Percentiles rank a stretch among this genome's conserved stretches.
phyloP scores from a whole-genome alignment of 2,888 invertebrate genomes.

The Fragum fragum region DNA sequence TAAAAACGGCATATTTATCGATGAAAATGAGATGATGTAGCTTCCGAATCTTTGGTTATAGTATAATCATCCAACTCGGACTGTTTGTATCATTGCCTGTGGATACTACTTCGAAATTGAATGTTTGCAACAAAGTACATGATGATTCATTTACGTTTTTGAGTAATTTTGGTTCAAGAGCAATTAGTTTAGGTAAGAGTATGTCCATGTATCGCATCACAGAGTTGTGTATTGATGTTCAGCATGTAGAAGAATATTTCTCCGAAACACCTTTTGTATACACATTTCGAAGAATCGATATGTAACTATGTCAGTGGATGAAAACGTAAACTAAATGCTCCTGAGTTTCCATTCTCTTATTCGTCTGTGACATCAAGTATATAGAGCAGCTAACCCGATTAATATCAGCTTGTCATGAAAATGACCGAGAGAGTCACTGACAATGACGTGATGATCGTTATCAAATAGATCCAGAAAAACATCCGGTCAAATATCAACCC shows the following conservation, averaged over 20 bases:
- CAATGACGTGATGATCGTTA: constrained; percentile 82
- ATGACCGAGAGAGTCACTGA: constrained; percentile 77
- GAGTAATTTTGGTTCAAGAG: not conserved
- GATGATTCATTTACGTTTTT: not conserved
- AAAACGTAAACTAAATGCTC: constrained; percentile 21
- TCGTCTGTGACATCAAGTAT: constrained; percentile 39
- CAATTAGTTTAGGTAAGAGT: not conserved
- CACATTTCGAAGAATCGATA: not conserved
- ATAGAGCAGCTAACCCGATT: constrained; percentile 47
- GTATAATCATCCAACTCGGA: not conserved
- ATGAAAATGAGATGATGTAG: not conserved
- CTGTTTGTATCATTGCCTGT: not conserved
- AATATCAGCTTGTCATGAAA: constrained; percentile 57
- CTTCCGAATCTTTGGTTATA: not conserved
- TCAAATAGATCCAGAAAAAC: constrained; percentile 84
- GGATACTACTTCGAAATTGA: not conserved
- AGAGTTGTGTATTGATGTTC: not conserved
- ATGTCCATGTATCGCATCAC: not conserved
- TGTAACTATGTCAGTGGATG: not conserved
- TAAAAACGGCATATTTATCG: too few relatives aligned
- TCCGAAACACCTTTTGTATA: not conserved
- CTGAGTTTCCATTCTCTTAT: not conserved
- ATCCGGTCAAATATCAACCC: constrained; percentile 85
- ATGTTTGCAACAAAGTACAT: constrained; percentile 5
- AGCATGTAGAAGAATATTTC: not conserved